phyloP scores from a whole-genome alignment of 2,797 vertebrate species.

The Aulostomus chinensis region DNA sequence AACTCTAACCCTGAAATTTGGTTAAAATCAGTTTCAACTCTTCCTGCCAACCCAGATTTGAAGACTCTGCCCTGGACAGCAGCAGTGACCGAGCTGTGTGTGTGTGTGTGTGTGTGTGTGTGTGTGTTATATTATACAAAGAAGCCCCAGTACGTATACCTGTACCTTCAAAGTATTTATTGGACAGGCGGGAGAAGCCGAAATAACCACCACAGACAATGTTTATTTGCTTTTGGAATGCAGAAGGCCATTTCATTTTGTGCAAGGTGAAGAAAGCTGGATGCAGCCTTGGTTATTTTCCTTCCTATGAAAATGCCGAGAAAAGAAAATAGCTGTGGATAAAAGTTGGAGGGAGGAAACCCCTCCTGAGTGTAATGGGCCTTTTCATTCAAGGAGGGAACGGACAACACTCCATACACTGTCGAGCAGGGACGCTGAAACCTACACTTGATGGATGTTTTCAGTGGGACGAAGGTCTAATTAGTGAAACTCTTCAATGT shows the following conservation, averaged over 20 bases:
- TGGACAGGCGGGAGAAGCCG: slow-evolving; percentile 16
- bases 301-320: no score
- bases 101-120: slow-evolving; percentile 15
- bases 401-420: not conserved
- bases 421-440: no score
- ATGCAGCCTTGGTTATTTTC: slow-evolving; percentile 21
- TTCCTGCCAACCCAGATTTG: slow-evolving; percentile 13
- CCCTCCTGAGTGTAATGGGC: slow-evolving; percentile 26
- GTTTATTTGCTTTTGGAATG: slow-evolving; percentile 41
- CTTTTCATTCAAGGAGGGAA: slow-evolving; percentile 29
- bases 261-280: not conserved
- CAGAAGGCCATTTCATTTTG: slow-evolving; percentile 24
- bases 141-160: slow-evolving; percentile 19
- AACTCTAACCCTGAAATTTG: no score
- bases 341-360: slow-evolving; percentile 29
- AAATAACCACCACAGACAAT: slow-evolving; percentile 29
- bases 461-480: no score
- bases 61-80: not conserved
- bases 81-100: not conserved
- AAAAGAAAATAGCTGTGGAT: slow-evolving; percentile 13
- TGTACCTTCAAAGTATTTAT: slow-evolving; percentile 28
- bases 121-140: no score
- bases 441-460: no score
- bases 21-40: slow-evolving; percentile 51
- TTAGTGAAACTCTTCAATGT: no score